Percentiles rank a stretch among this genome's conserved stretches.
Conservation (phyloP, 2,797 vertebrate species). For the Chromobotia macracanthus region DNA sequence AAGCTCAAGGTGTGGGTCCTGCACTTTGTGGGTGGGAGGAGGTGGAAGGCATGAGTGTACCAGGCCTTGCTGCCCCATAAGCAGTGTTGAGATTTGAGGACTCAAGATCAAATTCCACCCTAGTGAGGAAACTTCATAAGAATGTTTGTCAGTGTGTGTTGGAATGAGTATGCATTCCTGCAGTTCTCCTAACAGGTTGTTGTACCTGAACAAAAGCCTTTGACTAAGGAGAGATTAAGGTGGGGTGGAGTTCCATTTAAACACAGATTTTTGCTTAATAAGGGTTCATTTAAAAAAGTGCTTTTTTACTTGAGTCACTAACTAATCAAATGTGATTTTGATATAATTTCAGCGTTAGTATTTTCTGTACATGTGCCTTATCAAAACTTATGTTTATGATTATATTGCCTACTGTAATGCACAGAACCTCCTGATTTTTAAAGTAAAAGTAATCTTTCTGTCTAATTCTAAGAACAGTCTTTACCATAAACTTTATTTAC, state of each 20-base stretch:
- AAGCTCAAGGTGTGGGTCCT: slow-evolving; percentile 68
- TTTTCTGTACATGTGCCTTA: too few species aligned
- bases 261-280: not conserved
- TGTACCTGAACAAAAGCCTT: not conserved
- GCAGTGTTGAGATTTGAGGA: slow-evolving; percentile 66
- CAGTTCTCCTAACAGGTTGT: not conserved
- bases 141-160: slow-evolving; percentile 61
- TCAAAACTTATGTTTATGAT: too few species aligned
- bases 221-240: not conserved
- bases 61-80: too few species aligned
- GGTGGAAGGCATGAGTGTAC: slow-evolving; percentile 38
- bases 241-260: not conserved
- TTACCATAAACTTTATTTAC: too few species aligned
- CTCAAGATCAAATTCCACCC: slow-evolving; percentile 62
- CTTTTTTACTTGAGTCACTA: too few species aligned
- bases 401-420: too few species aligned
- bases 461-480: too few species aligned
- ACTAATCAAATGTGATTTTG: too few species aligned
- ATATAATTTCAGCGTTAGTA: too few species aligned
- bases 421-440: too few species aligned
- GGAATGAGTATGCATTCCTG: slow-evolving; percentile 31
- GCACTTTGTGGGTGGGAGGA: slow-evolving; percentile 25
- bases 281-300: too few species aligned
- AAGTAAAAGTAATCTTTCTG: too few species aligned
- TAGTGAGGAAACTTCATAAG: slow-evolving; percentile 70